Evolutionary conservation across 2,797 vertebrate species (phyloP).

Genomic region (Moxostoma hubbsi): DNA sequence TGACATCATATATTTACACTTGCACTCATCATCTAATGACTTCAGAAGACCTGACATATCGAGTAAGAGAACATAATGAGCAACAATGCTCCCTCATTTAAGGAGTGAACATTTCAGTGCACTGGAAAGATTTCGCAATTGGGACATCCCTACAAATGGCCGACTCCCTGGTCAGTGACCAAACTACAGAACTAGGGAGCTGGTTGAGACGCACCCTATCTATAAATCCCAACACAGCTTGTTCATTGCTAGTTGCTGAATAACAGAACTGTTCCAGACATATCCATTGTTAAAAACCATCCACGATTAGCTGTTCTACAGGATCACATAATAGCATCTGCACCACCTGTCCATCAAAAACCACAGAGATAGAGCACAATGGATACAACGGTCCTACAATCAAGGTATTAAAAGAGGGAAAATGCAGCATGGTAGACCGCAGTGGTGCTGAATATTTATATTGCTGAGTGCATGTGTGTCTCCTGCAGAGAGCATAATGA

Average conservation of each 20-base stretch:
- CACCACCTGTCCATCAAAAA: constrained; percentile 5
- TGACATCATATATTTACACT: too few relatives aligned
- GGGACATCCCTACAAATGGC: background rate
- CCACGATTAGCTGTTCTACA: constrained; percentile 6
- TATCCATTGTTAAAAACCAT: background rate
- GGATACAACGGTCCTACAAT: constrained; percentile 17
- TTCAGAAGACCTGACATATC: too few relatives aligned
- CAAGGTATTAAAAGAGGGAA: constrained; percentile 1
- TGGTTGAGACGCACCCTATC: background rate
- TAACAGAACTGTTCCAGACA: background rate
- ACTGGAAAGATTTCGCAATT: background rate
- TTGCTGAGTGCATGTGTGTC: background rate
- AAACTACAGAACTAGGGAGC: background rate
- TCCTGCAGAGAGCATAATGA: constrained; percentile 31
- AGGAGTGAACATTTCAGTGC: background rate
- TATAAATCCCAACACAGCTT: background rate
- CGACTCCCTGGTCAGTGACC: too few relatives aligned
- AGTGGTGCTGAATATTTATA: constrained; percentile 19
- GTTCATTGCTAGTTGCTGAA: background rate
- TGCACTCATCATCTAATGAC: too few relatives aligned
- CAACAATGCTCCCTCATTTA: too few relatives aligned
- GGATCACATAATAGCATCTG: constrained; percentile 15
- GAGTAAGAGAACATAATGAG: too few relatives aligned
- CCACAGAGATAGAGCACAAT: constrained; percentile 36
- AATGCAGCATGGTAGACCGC: constrained; percentile 14